phyloP scores from a whole-genome alignment of 2,888 invertebrate species.

The Heterodera filipjevi region DNA sequence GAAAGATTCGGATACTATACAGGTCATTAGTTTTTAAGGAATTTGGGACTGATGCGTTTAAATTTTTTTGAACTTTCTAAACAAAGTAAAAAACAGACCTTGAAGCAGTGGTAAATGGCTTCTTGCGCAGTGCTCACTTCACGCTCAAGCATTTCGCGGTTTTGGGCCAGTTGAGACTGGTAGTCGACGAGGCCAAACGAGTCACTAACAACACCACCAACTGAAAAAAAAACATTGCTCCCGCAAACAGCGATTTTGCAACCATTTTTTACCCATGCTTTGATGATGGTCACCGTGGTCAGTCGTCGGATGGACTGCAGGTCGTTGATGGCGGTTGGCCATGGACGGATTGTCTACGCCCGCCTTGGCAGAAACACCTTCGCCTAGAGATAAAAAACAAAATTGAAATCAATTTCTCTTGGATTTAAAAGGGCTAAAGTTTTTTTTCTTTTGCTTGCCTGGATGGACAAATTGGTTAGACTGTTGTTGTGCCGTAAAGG shows the following conservation, averaged over 20 bases:
- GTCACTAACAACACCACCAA: background rate
- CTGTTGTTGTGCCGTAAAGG: background rate
- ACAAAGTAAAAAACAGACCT: too few relatives aligned
- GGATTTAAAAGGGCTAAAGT: too few relatives aligned
- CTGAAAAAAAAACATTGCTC: background rate
- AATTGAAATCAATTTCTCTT: background rate
- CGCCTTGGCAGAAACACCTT: too few relatives aligned
- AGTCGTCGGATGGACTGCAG: too few relatives aligned
- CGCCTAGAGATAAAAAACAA: too few relatives aligned
- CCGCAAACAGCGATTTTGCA: background rate
- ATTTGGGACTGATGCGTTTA: too few relatives aligned
- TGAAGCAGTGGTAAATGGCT: constrained; percentile 27
- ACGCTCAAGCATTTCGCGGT: constrained; percentile 24
- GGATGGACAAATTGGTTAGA: constrained; percentile 1
- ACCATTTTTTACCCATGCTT: background rate
- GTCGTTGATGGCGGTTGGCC: too few relatives aligned
- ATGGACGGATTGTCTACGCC: too few relatives aligned
- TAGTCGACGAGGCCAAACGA: constrained; percentile 24
- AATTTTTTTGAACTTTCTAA: too few relatives aligned
- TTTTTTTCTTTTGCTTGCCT: background rate
- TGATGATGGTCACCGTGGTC: background rate
- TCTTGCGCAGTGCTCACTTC: constrained; percentile 26
- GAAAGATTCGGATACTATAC: too few relatives aligned
- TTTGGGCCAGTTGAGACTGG: constrained; percentile 21
- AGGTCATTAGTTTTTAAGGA: too few relatives aligned